Conservation (phyloP, 2,797 vertebrate species). For the Tapirus indicus region DNA sequence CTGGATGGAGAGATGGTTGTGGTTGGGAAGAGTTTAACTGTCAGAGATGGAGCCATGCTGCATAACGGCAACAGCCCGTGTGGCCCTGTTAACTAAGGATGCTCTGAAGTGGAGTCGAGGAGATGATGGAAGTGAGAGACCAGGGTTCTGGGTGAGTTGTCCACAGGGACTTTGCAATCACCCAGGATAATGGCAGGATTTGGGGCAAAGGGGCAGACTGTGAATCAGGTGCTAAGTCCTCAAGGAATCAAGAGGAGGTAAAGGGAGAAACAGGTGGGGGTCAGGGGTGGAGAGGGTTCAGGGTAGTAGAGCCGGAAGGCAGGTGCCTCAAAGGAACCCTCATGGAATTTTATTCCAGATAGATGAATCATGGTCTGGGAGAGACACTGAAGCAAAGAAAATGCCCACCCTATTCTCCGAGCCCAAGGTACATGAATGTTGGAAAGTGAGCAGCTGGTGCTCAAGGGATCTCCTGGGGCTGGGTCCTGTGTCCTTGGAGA, state of each 20-base stretch:
- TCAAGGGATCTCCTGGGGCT: neutral
- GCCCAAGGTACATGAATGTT: neutral
- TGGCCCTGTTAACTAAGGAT: neutral
- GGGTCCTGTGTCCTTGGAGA: neutral
- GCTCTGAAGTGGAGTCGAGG: neutral
- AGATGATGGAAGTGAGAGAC: neutral
- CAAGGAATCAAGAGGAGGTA: neutral
- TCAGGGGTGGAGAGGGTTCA: neutral
- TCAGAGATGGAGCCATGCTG: neutral
- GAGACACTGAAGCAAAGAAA: neutral
- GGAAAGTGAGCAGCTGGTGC: neutral
- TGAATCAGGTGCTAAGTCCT: neutral
- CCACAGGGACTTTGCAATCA: neutral
- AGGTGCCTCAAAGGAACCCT: neutral
- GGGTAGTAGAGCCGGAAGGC: neutral
- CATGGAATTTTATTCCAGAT: neutral
- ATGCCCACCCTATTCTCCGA: neutral
- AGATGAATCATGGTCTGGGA: neutral
- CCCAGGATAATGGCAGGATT: neutral
- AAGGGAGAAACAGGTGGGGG: neutral
- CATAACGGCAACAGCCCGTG: rapidly evolving
- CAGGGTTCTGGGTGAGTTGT: neutral
- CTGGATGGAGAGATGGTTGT: neutral
- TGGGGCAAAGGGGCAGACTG: neutral
- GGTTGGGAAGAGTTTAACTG: neutral